phyloP scores from a whole-genome alignment of 2,888 invertebrate genomes.

The Chaetogeoica ovagalla region DNA sequence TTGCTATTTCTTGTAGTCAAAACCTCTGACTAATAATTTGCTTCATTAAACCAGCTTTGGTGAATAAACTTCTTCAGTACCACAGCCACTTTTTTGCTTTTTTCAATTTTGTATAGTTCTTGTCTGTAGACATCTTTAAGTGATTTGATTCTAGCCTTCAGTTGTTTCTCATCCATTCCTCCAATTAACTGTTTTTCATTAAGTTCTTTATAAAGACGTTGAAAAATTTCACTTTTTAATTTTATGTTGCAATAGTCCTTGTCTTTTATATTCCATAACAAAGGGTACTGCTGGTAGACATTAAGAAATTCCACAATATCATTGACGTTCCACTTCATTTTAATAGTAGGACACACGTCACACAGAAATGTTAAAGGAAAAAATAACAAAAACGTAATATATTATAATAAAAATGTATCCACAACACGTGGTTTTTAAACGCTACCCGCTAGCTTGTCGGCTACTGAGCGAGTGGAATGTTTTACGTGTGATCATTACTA shows the following conservation, averaged over 20 bases:
- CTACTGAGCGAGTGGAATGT: neutral
- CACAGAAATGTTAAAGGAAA: neutral
- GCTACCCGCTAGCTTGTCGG: no score
- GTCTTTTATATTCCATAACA: neutral
- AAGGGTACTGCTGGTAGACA: neutral
- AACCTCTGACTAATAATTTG: neutral
- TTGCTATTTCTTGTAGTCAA: constrained; percentile 2
- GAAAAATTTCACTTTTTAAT: neutral
- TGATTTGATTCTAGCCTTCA: no score
- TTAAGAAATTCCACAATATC: constrained; percentile 8
- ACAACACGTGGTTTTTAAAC: neutral
- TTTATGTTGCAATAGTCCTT: constrained; percentile 1
- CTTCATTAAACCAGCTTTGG: neutral
- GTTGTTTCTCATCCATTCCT: no score
- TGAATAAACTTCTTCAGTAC: constrained; percentile 2
- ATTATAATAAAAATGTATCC: neutral
- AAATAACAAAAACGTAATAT: no score
- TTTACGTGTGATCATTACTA: no score
- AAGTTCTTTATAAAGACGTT: constrained; percentile 17
- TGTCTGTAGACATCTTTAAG: no score
- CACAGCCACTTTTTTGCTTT: no score
- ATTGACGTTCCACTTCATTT: constrained; percentile 9
- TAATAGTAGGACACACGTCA: neutral
- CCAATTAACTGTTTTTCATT: constrained; percentile 9
- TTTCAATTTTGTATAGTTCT: no score